These are phyloP conservation scores for Pachypsylla venusta DNA, from an alignment of 1,140 invertebrate species.

Conservation along the genomic window DNA sequence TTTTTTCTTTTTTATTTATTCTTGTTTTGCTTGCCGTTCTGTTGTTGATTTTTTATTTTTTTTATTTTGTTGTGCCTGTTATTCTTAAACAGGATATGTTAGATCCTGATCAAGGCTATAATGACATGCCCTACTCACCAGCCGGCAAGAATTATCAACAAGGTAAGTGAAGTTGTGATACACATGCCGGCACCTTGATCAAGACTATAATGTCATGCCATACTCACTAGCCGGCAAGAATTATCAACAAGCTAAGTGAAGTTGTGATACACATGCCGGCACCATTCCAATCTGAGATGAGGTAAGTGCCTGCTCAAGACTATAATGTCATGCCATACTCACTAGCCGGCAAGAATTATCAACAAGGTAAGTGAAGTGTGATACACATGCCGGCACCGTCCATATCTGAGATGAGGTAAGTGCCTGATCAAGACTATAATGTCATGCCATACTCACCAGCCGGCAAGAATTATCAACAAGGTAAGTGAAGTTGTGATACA, in stretches of 20 bases:
- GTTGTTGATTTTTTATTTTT: background rate
- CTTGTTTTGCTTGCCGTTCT: background rate
- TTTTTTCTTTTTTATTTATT: background rate
- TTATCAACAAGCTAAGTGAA: too few species aligned
- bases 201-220: slow-evolving; percentile 72
- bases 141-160: slow-evolving; percentile 44
- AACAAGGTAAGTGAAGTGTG: too few species aligned
- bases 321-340: slow-evolving; percentile 69
- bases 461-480: slow-evolving; percentile 41
- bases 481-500: too few species aligned
- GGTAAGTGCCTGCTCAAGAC: slow-evolving; percentile 75
- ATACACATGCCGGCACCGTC: too few species aligned
- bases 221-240: slow-evolving; percentile 62
- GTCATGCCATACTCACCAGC: slow-evolving; percentile 61
- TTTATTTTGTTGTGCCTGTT: background rate
- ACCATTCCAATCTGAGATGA: too few species aligned
- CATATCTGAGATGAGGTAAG: too few species aligned
- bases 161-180: too few species aligned
- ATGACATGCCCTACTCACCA: slow-evolving; percentile 63
- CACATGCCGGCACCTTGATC: too few species aligned
- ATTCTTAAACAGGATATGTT: slow-evolving; percentile 67
- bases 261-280: too few species aligned
- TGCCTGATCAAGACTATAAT: slow-evolving; percentile 80
- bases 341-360: slow-evolving; percentile 66
- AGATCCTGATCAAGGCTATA: slow-evolving; percentile 79